A percentile compares a stretch with the other conserved stretches of the same genome.
Conservation (phyloP, 2,888 invertebrate species). For the Biston stratarius region DNA sequence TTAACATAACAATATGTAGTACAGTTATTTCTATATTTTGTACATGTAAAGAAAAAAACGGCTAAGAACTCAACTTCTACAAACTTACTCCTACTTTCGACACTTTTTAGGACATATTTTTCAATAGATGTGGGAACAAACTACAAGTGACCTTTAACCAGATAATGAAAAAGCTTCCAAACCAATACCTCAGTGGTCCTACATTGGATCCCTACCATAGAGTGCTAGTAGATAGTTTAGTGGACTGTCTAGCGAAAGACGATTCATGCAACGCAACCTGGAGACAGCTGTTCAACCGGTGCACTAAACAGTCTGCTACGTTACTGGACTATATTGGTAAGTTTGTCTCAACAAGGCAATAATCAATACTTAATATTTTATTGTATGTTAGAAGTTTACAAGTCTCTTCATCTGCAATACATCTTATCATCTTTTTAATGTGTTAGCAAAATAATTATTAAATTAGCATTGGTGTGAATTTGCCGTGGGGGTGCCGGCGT, state of each 20-base stretch:
- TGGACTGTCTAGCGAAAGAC: constrained; percentile 87
- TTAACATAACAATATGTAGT: too few species aligned
- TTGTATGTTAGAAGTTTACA: neutral
- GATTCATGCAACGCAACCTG: constrained; percentile 88
- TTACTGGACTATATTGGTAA: constrained; percentile 87
- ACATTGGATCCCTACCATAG: constrained; percentile 77
- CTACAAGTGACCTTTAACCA: constrained; percentile 87
- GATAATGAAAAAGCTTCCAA: constrained; percentile 87
- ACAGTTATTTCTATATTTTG: too few species aligned
- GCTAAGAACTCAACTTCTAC: too few species aligned
- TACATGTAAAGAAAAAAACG: too few species aligned
- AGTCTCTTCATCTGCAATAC: too few species aligned
- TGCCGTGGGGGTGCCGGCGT: too few species aligned
- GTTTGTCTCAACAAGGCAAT: constrained; percentile 39
- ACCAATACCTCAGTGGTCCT: constrained; percentile 78
- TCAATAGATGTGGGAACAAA: constrained; percentile 77
- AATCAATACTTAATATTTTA: too few species aligned
- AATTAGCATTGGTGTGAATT: too few species aligned
- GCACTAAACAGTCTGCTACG: constrained; percentile 88
- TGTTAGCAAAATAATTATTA: too few species aligned
- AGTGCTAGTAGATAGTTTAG: constrained; percentile 87
- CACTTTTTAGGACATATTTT: constrained; percentile 75
- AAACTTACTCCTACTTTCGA: too few species aligned
- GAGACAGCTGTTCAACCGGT: constrained; percentile 89
- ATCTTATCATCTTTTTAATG: too few species aligned